A percentile compares a stretch with the other conserved stretches of the same genome.
Conservation (phyloP, 1,140 invertebrate genomes). For the Tetranychus urticae region DNA sequence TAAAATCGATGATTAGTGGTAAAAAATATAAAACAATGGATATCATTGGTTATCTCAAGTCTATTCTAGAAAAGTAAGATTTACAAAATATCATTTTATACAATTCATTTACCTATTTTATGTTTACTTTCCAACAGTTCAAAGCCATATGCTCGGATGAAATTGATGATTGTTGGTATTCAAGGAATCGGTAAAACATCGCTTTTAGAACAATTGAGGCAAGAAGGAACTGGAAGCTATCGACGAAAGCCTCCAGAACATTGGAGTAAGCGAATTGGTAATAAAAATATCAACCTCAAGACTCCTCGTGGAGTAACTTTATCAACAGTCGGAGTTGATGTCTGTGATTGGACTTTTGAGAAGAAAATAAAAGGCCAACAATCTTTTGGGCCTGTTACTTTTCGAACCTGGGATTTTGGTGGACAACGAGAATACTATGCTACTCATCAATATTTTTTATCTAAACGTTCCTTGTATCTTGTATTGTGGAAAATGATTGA, state of each 20-base stretch:
- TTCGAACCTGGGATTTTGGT: constrained; percentile 98
- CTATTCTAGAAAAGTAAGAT: constrained; percentile 31
- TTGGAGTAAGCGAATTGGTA: constrained; percentile 82
- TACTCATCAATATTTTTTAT: constrained; percentile 94
- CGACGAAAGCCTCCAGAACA: constrained; percentile 54
- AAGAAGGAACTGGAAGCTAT: constrained; percentile 51
- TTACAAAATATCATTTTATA: constrained; percentile 13
- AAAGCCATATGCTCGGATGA: constrained; percentile 78
- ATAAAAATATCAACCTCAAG: constrained; percentile 48
- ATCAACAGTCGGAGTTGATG: constrained; percentile 90
- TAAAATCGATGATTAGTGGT: constrained; percentile 71
- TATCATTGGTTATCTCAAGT: constrained; percentile 78
- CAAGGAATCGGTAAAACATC: constrained; percentile 86
- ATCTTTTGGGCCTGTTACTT: constrained; percentile 65
- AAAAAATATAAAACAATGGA: constrained; percentile 90
- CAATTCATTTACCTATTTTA: constrained; percentile 30
- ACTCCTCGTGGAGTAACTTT: constrained; percentile 50
- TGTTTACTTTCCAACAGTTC: constrained; percentile 52
- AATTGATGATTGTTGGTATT: constrained; percentile 88
- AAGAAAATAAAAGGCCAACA: constrained; percentile 41
- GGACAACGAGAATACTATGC: constrained; percentile 77
- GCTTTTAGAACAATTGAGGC: constrained; percentile 56
- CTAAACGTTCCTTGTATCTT: constrained; percentile 77
- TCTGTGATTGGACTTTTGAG: constrained; percentile 79
- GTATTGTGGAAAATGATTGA: constrained; percentile 87